phyloP scores from a whole-genome alignment of 2,113 vertebrate species.

The Poecilia latipinna region DNA sequence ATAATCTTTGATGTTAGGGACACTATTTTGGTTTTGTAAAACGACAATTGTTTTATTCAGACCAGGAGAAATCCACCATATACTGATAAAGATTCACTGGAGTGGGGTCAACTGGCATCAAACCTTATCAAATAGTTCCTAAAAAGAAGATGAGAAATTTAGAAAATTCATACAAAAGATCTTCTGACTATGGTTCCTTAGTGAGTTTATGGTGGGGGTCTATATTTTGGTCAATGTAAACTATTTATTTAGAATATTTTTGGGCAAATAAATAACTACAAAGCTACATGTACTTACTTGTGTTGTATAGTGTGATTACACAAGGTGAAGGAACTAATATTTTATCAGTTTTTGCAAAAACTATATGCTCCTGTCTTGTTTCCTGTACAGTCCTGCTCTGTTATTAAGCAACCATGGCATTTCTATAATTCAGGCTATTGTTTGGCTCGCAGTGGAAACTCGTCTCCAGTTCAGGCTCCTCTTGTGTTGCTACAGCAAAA shows the following conservation, averaged over 20 bases:
- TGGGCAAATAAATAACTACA: neutral
- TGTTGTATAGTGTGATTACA: neutral
- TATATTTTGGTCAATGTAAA: neutral
- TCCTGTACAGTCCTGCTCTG: neutral
- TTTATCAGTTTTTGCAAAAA: neutral
- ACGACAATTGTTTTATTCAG: neutral
- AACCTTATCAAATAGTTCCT: neutral
- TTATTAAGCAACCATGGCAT: constrained; percentile 28
- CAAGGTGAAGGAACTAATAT: constrained; percentile 3
- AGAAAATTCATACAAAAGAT: neutral
- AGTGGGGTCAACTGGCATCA: neutral
- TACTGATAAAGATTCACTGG: too few species aligned
- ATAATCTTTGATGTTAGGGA: too few species aligned
- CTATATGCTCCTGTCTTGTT: neutral
- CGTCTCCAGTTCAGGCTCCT: constrained; percentile 56
- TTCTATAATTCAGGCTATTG: constrained; percentile 43
- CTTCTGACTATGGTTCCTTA: neutral
- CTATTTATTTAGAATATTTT: neutral
- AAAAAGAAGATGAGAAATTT: neutral
- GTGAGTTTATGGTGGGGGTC: too few species aligned
- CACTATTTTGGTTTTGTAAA: too few species aligned
- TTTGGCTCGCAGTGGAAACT: constrained; percentile 48
- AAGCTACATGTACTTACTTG: neutral
- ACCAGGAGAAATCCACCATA: too few species aligned
- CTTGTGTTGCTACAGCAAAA: constrained; percentile 61